Evolutionary conservation across 2,888 invertebrate genomes (phyloP).

Genomic region (Microctonus hyperodae): DNA sequence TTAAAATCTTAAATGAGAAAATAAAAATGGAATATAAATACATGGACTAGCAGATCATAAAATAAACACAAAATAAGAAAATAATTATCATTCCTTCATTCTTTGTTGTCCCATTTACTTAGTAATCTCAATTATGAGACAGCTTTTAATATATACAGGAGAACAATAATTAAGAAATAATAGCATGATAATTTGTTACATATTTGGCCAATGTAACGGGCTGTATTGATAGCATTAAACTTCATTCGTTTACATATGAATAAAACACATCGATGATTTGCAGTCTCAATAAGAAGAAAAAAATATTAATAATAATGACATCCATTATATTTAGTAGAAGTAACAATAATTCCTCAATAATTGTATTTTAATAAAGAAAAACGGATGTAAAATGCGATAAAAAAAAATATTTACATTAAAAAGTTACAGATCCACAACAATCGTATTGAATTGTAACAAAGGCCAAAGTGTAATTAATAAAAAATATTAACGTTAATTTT

Average conservation of each 20-base stretch:
- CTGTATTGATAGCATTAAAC: not conserved
- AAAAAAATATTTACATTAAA: slow-evolving; percentile 22
- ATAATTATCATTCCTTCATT: not conserved
- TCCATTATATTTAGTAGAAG: not conserved
- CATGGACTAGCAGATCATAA: not conserved
- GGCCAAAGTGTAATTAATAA: slow-evolving; percentile 2
- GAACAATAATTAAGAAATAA: not conserved
- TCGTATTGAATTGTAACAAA: not conserved
- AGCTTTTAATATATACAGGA: slow-evolving; percentile 9
- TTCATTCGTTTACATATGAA: not conserved
- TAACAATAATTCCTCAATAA: not conserved
- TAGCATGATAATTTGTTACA: not conserved
- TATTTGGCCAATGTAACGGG: not conserved
- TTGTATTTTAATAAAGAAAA: not conserved
- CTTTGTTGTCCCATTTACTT: not conserved
- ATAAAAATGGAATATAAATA: not conserved
- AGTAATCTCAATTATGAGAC: not conserved
- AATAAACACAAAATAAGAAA: not conserved
- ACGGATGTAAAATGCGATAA: slow-evolving; percentile 4
- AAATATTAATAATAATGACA: not conserved
- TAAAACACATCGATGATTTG: not conserved
- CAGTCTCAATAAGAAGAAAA: not conserved
- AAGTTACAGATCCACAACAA: not conserved
- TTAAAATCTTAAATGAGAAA: not conserved
- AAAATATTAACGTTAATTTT: not conserved